Conservation (phyloP, 2,797 vertebrate species). For the Sebastes hubbsi region DNA sequence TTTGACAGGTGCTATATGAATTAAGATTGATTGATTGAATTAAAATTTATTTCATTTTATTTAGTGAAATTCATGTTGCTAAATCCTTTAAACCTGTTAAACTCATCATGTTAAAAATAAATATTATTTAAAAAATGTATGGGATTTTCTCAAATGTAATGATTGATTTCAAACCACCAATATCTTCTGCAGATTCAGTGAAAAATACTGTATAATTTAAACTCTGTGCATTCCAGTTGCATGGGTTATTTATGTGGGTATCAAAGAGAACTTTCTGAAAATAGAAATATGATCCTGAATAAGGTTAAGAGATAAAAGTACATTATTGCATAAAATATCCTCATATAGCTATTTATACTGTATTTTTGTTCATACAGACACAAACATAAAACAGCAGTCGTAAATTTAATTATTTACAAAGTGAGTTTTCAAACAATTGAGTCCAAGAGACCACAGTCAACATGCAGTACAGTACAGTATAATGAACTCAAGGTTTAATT, state of each 20-base stretch:
- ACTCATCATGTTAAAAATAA: background rate
- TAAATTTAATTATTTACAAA: background rate
- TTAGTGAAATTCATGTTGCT: background rate
- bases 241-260: background rate
- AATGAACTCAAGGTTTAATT: conserved; percentile 39
- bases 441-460: background rate
- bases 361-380: background rate
- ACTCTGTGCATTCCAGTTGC: background rate
- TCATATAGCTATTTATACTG: background rate
- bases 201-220: background rate
- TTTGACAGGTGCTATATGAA: too few species aligned
- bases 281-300: background rate
- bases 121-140: background rate
- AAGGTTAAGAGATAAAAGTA: background rate
- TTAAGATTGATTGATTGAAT: too few species aligned
- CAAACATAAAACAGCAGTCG: background rate
- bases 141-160: background rate
- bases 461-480: background rate
- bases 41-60: background rate
- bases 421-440: background rate
- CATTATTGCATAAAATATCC: background rate
- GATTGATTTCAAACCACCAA: background rate
- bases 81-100: background rate
- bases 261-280: background rate
- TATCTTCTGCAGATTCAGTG: background rate